Conservation (phyloP, 2,797 vertebrate genomes). For the Hydrocynus forskahlii region DNA sequence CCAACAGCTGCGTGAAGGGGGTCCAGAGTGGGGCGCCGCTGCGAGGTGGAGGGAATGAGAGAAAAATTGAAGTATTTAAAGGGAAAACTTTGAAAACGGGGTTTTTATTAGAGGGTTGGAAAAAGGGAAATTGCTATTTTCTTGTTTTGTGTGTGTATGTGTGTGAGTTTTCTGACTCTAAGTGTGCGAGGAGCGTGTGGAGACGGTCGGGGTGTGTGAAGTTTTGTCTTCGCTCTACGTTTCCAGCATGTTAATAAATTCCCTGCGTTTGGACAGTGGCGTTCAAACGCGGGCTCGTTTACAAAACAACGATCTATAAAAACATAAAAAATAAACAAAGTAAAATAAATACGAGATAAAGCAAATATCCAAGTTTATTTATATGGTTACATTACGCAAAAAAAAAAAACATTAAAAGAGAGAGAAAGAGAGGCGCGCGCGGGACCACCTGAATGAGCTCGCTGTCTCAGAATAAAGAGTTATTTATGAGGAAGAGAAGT, state of each 20-base stretch:
- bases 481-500: too few relatives aligned
- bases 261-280: not conserved
- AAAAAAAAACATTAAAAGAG: not conserved
- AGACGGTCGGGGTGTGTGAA: not conserved
- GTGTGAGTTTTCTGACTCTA: not conserved
- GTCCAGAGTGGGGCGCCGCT: not conserved
- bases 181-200: not conserved
- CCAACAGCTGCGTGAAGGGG: conserved; percentile 6
- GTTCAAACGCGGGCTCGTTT: not conserved
- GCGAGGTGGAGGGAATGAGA: not conserved
- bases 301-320: not conserved
- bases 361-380: too few relatives aligned
- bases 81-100: not conserved
- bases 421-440: not conserved
- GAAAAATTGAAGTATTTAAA: not conserved
- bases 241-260: conserved; percentile 41
- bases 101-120: not conserved
- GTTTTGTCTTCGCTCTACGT: conserved; percentile 17
- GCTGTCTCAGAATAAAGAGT: too few relatives aligned
- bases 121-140: not conserved
- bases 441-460: too few relatives aligned
- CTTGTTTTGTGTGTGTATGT: not conserved
- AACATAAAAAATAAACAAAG: too few relatives aligned
- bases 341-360: too few relatives aligned
- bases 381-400: too few relatives aligned